These are phyloP conservation scores for Gopherus flavomarginatus DNA, from an alignment of 2,113 vertebrate species.

Conservation along the genomic window DNA sequence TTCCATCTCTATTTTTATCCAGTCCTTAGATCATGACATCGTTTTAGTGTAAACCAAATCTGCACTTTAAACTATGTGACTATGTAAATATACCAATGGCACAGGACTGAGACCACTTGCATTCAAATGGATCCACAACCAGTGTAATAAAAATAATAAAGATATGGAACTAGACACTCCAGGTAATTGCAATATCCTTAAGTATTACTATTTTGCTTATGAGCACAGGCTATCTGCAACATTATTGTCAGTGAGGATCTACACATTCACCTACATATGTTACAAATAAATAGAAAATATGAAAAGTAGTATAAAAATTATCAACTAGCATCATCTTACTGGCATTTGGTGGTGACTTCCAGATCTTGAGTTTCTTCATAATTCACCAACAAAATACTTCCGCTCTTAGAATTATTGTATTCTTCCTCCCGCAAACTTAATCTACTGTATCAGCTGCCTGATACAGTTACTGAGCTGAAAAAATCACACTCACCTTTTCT, in stretches of 20 bases:
- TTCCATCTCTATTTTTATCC: background rate
- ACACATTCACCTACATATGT: constrained; percentile 5
- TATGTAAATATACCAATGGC: background rate
- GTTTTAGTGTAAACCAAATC: background rate
- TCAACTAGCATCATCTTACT: constrained; percentile 20
- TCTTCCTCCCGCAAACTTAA: constrained; percentile 32
- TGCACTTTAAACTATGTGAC: background rate
- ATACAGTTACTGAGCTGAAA: constrained; percentile 17
- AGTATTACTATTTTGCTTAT: background rate
- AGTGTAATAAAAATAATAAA: background rate
- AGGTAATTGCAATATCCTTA: background rate
- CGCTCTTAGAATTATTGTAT: background rate
- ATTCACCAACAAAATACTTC: constrained; percentile 29
- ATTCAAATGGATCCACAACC: background rate
- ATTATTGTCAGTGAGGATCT: constrained; percentile 11
- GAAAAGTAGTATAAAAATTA: constrained; percentile 5
- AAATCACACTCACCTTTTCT: constrained; percentile 48
- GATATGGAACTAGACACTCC: background rate
- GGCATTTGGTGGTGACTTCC: background rate
- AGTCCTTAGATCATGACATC: background rate
- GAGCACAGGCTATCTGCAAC: background rate
- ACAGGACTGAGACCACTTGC: background rate
- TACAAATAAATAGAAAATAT: background rate
- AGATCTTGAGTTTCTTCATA: background rate
- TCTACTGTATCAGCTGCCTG: background rate